Evolutionary conservation across 2,797 vertebrate species (phyloP).

Genomic region (Aselliscus stoliczkanus): DNA sequence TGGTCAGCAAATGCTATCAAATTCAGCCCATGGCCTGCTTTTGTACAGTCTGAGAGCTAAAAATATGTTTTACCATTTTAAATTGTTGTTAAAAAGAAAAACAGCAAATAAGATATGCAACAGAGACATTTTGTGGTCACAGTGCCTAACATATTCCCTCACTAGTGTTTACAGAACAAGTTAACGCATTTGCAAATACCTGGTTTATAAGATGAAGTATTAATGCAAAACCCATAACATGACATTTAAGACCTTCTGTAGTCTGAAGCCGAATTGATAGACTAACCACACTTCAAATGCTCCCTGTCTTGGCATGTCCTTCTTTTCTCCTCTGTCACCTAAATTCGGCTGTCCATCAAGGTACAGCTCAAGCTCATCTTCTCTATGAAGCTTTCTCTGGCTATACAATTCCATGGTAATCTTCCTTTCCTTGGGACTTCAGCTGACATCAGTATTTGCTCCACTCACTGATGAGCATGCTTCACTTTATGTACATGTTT

Average conservation of each 20-base stretch:
- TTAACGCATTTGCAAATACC: background rate
- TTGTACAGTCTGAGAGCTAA: background rate
- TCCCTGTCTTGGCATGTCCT: background rate
- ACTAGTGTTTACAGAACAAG: background rate
- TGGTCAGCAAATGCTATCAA: background rate
- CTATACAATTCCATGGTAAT: background rate
- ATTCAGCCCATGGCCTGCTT: background rate
- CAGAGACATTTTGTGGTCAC: background rate
- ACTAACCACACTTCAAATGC: background rate
- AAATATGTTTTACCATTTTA: background rate
- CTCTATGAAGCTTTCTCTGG: background rate
- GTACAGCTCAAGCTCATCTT: background rate
- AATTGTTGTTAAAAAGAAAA: background rate
- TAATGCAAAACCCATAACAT: background rate
- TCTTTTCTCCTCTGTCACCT: background rate
- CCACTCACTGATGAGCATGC: background rate
- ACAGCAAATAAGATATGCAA: background rate
- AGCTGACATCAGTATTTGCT: background rate
- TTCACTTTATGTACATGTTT: background rate
- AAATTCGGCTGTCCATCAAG: background rate
- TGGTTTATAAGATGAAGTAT: background rate
- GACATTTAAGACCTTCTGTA: background rate
- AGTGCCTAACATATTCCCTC: constrained; percentile 12
- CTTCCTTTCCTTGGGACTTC: background rate
- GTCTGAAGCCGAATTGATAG: background rate